Evolutionary conservation across 2,888 invertebrate genomes (phyloP).

Genomic region (Scaptomyza flava): DNA sequence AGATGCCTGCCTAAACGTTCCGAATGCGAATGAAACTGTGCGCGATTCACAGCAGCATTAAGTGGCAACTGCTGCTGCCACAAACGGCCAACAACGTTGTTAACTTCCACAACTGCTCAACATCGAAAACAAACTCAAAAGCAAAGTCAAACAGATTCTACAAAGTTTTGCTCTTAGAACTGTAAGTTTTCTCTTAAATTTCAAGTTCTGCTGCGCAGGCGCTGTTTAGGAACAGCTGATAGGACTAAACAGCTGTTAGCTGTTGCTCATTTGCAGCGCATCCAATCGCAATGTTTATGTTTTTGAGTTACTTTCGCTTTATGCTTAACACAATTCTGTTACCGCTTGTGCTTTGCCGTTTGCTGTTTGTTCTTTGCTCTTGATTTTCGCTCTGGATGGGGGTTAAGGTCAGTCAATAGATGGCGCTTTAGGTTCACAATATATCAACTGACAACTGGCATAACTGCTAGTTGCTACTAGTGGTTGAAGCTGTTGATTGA

Average conservation of each 20-base stretch:
- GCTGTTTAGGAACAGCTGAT: constrained; percentile 56
- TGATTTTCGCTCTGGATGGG: constrained; percentile 1
- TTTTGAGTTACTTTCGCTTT: constrained; percentile 33
- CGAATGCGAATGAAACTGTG: constrained; percentile 60
- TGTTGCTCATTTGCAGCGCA: constrained; percentile 46
- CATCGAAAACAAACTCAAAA: constrained; percentile 28
- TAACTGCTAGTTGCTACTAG: constrained; percentile 6
- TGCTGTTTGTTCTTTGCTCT: constrained; percentile 7
- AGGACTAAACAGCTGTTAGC: constrained; percentile 44
- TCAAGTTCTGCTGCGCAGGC: constrained; percentile 55
- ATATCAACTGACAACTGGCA: constrained; percentile 1
- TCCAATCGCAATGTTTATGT: constrained; percentile 51
- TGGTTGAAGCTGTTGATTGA: constrained; percentile 15
- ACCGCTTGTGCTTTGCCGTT: constrained; percentile 8
- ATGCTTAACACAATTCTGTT: constrained; percentile 12
- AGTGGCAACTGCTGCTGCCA: constrained; percentile 44
- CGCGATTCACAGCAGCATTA: constrained; percentile 46
- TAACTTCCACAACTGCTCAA: constrained; percentile 49
- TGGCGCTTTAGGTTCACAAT: constrained; percentile 48
- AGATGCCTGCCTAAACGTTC: constrained; percentile 44
- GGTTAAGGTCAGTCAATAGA: constrained; percentile 76
- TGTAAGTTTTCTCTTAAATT: constrained; percentile 43
- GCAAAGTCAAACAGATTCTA: constrained; percentile 35
- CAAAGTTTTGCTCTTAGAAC: constrained; percentile 45
- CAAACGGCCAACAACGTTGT: constrained; percentile 34